Evolutionary conservation across 2,113 vertebrate genomes (phyloP), one percentile per base, ranked within the genome.

Genomic region (Rhynchopsitta pachyrhyncha): DNA sequence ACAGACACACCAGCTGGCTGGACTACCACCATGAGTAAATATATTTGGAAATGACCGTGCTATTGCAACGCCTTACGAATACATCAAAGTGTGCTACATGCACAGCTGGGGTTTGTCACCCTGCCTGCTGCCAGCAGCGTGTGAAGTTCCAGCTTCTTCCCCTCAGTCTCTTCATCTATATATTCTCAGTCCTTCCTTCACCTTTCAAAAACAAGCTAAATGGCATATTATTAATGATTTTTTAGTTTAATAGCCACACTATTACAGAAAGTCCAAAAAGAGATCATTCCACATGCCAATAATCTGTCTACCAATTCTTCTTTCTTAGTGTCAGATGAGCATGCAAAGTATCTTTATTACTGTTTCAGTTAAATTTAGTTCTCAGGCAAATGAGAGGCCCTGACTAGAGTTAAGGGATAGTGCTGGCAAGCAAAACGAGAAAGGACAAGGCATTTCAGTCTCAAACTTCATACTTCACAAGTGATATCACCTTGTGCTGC

Each of bases 311-410:
- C n/a, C 2, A 3, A 46, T 88, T 90, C 57, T 91, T 93, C 89
- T 70, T 53, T 84, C 60, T 85, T 66, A 82, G n/a, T 50, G 66
- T 86, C 77, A 91, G 74, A 92, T 69, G 83, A 96, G 66, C 78
- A 80, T 85, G 84, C 37, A 85, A 94, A 85, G 18, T 76, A 85
- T 96, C 87, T 78, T 66, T 88, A 50, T 83, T 88, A 47, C 73
- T 80, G 27, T 85, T 95, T 86, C 4, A 7, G 73, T 93, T 78
- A 86, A 81, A 94, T 93, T 92, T 91, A 82, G 88, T 96, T 96
- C 96, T 96, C 96, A 97, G 90, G 92, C 78, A 95, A 91, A 62
- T 68, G 76, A 79, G 88, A 95, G 93, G 92, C 95, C 85, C 91
- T 89, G 86, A 57, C 47, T 82, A 46, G 77, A 89, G 80, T 80